A percentile compares a stretch with the other conserved stretches of the same genome.
Conservation (phyloP, 2,113 vertebrate genomes). For the Sminthopsis crassicaudata region DNA sequence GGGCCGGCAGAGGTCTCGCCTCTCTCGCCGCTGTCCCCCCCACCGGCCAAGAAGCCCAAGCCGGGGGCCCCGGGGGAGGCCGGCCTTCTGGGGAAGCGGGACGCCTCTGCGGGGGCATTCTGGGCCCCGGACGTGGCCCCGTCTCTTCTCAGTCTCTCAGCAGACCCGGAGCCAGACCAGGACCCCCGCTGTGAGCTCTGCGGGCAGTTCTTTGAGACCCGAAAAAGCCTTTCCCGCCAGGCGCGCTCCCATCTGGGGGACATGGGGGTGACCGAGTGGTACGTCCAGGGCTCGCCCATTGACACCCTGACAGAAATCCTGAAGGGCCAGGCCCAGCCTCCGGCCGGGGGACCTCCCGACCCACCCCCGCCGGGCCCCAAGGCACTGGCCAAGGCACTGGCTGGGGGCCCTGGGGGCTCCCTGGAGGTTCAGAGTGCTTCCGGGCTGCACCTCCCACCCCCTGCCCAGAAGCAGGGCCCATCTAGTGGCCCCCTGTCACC, state of each 20-base stretch:
- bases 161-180: too few species aligned
- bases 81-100: slow-evolving; percentile 76
- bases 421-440: too few species aligned
- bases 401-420: too few species aligned
- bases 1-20: slow-evolving; percentile 73
- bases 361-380: too few species aligned
- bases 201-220: slow-evolving; percentile 96
- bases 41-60: slow-evolving; percentile 87
- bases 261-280: slow-evolving; percentile 97
- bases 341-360: too few species aligned
- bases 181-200: too few species aligned
- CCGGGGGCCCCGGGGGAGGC: slow-evolving; percentile 69
- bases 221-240: slow-evolving; percentile 95
- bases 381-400: too few species aligned
- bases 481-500: too few species aligned
- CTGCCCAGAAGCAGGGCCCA: too few species aligned
- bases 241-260: slow-evolving; percentile 95
- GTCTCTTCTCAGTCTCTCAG: slow-evolving; percentile 82
- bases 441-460: too few species aligned
- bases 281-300: slow-evolving; percentile 95
- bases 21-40: slow-evolving; percentile 86
- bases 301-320: slow-evolving; percentile 94
- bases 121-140: slow-evolving; percentile 83
- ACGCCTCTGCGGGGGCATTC: slow-evolving; percentile 80
- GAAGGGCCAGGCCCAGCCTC: too few species aligned